Conservation (phyloP, 2,113 vertebrate genomes). For the Peromyscus polionotus region DNA sequence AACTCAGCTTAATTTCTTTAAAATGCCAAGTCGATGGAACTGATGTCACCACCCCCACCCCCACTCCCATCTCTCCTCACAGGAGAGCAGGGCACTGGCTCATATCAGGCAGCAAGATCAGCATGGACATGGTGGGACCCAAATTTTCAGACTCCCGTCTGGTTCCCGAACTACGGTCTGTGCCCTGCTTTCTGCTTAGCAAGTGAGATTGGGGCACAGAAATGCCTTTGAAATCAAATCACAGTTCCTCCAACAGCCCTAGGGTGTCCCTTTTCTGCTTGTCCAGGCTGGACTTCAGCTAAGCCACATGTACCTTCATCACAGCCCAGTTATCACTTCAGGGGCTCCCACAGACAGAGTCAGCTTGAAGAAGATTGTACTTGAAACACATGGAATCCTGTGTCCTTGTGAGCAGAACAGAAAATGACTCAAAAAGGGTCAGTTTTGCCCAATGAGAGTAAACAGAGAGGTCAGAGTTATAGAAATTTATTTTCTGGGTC, state of each 20-base stretch:
- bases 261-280: neutral
- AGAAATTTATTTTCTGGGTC: neutral
- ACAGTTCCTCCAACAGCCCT: neutral
- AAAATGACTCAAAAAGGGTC: neutral
- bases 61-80: neutral
- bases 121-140: neutral
- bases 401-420: neutral
- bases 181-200: neutral
- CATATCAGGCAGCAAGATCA: neutral
- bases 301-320: neutral
- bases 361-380: neutral
- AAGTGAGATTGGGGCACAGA: constrained; percentile 2
- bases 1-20: constrained; percentile 68
- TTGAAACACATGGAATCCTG: neutral
- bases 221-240: constrained; percentile 31
- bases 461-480: neutral
- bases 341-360: neutral
- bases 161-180: neutral
- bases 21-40: constrained; percentile 65
- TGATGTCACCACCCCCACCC: neutral
- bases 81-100: neutral
- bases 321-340: neutral
- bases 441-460: neutral
- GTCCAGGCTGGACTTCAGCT: neutral
- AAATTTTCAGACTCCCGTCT: neutral